These are phyloP conservation scores for Mythimna vitellina DNA, from an alignment of 2,888 invertebrate species.

Conservation along the genomic window DNA sequence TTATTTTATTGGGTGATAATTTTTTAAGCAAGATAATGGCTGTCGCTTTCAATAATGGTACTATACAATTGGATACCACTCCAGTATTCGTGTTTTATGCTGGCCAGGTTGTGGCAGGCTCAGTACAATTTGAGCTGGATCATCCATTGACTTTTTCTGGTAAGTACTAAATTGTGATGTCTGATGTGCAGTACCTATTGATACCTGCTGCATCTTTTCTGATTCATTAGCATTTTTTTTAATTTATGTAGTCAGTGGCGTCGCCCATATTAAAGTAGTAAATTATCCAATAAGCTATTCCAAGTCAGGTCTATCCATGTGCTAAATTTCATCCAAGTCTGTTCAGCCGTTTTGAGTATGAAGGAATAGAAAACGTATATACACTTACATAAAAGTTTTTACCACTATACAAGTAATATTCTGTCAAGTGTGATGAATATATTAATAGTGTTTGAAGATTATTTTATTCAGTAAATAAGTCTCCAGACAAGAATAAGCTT, in stretches of 20 bases:
- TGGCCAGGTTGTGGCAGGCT: conserved; percentile 77
- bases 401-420: too few relatives aligned
- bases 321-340: background rate
- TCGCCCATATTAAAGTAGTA: background rate
- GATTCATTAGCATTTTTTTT: background rate
- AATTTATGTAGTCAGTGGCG: background rate
- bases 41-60: conserved; percentile 69
- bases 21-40: conserved; percentile 52
- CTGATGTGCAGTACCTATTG: background rate
- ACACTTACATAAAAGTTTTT: too few relatives aligned
- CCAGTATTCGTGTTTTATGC: conserved; percentile 74
- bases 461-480: too few relatives aligned
- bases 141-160: conserved; percentile 71
- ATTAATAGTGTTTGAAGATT: too few relatives aligned
- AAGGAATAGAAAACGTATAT: background rate
- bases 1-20: conserved; percentile 15
- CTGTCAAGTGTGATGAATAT: too few relatives aligned
- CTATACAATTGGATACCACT: conserved; percentile 72
- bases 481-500: too few relatives aligned
- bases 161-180: conserved; percentile 57
- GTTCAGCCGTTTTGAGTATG: background rate
- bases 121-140: conserved; percentile 72
- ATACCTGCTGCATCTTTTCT: background rate
- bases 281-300: background rate
- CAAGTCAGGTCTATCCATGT: background rate